These are phyloP conservation scores for Phrynosoma platyrhinos DNA, from an alignment of 2,113 vertebrate species.

Conservation along the genomic window DNA sequence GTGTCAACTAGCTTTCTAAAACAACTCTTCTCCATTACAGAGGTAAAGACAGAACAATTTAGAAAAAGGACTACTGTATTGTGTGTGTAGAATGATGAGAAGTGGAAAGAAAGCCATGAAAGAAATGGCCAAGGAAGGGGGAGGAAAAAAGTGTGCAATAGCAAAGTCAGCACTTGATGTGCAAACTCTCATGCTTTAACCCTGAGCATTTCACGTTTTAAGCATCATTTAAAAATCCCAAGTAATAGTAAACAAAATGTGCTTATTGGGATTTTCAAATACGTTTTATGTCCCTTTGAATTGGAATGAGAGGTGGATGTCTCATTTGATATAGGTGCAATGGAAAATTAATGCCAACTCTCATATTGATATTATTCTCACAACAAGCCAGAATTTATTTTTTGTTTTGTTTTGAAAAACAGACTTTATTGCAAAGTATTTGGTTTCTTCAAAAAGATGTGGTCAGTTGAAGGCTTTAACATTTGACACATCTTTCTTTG, in stretches of 20 bases:
- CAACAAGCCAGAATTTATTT: constrained; percentile 5
- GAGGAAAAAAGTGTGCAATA: neutral
- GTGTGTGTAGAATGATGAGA: neutral
- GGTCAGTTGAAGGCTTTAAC: neutral
- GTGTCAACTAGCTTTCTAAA: neutral
- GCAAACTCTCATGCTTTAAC: neutral
- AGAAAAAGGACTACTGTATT: neutral
- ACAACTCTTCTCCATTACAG: neutral
- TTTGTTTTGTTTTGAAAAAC: constrained; percentile 29
- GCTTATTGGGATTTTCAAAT: neutral
- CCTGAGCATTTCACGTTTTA: neutral
- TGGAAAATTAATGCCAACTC: neutral
- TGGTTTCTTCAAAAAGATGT: constrained; percentile 38
- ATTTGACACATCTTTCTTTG: constrained; percentile 9
- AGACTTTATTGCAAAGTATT: constrained; percentile 69
- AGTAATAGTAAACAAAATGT: neutral
- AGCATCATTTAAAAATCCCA: neutral
- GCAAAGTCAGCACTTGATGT: neutral
- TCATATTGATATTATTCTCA: neutral
- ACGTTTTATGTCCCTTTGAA: neutral
- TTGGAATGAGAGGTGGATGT: neutral
- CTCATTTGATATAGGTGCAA: neutral
- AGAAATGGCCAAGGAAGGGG: neutral
- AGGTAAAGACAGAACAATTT: neutral
- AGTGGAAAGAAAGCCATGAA: neutral